Conservation (phyloP, 2,888 invertebrate genomes). For the Cephonodes hylas region DNA sequence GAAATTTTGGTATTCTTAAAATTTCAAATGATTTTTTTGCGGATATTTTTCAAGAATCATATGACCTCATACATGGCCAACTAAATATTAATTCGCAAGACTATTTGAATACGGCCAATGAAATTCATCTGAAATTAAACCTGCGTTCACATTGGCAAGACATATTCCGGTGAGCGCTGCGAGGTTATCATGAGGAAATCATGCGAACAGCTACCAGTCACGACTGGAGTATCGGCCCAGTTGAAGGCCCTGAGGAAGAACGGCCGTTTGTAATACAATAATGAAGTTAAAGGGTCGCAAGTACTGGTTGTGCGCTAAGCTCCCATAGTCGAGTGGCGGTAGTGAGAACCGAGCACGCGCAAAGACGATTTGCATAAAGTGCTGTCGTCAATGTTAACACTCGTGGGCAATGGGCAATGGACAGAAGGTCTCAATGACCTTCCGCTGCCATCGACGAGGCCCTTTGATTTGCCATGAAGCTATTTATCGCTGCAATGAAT, state of each 20-base stretch:
- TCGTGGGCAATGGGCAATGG: slow-evolving; percentile 55
- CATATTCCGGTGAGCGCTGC: slow-evolving; percentile 27
- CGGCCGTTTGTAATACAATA: slow-evolving; percentile 34
- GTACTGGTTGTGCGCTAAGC: slow-evolving; percentile 22
- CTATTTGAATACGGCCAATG: slow-evolving; percentile 28
- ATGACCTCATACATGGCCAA: slow-evolving; percentile 21
- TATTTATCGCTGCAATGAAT: slow-evolving; percentile 42
- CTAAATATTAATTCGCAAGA: slow-evolving; percentile 34
- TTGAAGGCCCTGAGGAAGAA: slow-evolving; percentile 45
- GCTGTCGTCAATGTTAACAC: slow-evolving; percentile 64
- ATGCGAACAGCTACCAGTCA: slow-evolving; percentile 44
- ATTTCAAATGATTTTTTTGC: slow-evolving; percentile 23
- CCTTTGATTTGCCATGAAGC: slow-evolving; percentile 70
- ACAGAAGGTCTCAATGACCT: slow-evolving; percentile 68
- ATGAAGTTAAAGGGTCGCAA: slow-evolving; percentile 28
- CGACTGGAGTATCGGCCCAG: slow-evolving; percentile 37
- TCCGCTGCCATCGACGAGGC: slow-evolving; percentile 58
- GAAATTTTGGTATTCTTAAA: slow-evolving; percentile 26
- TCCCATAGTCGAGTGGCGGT: slow-evolving; percentile 29
- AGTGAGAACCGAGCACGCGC: slow-evolving; percentile 46
- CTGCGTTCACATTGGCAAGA: slow-evolving; percentile 20
- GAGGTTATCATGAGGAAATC: slow-evolving; percentile 43
- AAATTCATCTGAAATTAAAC: slow-evolving; percentile 28
- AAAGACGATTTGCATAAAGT: slow-evolving; percentile 73
- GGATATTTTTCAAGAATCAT: slow-evolving; percentile 18